Conservation (phyloP, 2,797 vertebrate species). For the Helarctos malayanus region DNA sequence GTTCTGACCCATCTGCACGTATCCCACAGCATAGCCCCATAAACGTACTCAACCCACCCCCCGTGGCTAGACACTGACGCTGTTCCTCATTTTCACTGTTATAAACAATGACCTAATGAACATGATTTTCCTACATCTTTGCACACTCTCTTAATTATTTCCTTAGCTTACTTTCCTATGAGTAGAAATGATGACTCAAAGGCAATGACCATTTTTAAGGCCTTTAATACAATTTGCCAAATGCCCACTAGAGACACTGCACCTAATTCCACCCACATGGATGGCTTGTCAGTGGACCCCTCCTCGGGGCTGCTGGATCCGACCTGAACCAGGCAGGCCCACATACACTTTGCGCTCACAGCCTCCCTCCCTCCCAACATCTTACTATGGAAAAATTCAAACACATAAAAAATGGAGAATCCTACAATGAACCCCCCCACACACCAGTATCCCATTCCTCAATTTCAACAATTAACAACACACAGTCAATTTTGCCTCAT, state of each 20-base stretch:
- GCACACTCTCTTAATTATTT: conserved; percentile 2
- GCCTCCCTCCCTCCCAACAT: not conserved
- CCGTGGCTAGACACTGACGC: fast-evolving
- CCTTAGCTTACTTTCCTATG: not conserved
- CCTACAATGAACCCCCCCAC: fast-evolving
- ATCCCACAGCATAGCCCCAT: fast-evolving
- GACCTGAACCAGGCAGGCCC: not conserved
- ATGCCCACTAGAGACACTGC: not conserved
- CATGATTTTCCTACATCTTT: not conserved
- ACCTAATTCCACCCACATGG: not conserved
- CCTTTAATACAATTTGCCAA: not conserved
- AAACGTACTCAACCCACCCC: fast-evolving
- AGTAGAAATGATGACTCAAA: not conserved
- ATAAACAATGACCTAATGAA: not conserved
- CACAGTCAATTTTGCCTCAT: fast-evolving
- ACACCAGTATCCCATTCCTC: not conserved
- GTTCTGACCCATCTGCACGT: fast-evolving
- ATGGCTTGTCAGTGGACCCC: not conserved
- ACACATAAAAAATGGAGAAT: not conserved
- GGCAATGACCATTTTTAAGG: not conserved
- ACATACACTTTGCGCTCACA: not conserved
- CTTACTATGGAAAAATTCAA: not conserved
- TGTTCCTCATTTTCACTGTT: not conserved
- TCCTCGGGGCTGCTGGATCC: not conserved
- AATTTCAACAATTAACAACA: not conserved